phyloP scores from a whole-genome alignment of 23 tunicate species.

The Corella eumyota region DNA sequence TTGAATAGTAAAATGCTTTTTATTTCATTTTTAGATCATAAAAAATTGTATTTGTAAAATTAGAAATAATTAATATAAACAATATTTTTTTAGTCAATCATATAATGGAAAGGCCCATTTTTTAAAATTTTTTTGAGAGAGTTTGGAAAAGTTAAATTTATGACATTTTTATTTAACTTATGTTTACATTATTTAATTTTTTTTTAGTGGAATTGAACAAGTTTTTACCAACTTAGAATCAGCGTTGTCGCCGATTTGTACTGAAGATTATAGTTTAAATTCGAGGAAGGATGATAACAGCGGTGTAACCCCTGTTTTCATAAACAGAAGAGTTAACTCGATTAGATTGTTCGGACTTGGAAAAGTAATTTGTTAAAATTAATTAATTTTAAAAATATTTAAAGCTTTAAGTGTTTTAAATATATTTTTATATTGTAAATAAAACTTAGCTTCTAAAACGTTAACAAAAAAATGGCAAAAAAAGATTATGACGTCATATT shows the following conservation, averaged over 20 bases:
- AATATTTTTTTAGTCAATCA: no score
- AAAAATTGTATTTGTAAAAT: no score
- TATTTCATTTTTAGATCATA: no score
- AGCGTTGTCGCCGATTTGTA: slow-evolving; percentile 29
- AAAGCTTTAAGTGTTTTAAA: neutral
- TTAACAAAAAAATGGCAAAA: neutral
- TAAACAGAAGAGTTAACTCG: slow-evolving; percentile 1
- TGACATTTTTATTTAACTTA: no score
- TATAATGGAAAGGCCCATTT: no score
- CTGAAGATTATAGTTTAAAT: slow-evolving; percentile 46
- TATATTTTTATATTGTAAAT: neutral
- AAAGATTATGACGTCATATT: neutral
- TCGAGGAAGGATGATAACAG: slow-evolving; percentile 7
- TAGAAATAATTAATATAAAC: no score
- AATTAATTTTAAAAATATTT: neutral
- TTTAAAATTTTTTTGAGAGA: no score
- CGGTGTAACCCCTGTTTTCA: neutral
- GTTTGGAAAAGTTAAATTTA: no score
- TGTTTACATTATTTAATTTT: no score
- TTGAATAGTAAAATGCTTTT: no score
- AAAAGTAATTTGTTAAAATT: neutral
- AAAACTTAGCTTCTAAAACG: neutral
- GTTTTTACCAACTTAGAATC: neutral
- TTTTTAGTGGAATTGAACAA: neutral
- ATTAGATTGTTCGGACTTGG: slow-evolving; percentile 1